A percentile compares a stretch with the other conserved stretches of the same genome.
phyloP scores from a whole-genome alignment of 2,797 vertebrate species.

The Bovichtus diacanthus region DNA sequence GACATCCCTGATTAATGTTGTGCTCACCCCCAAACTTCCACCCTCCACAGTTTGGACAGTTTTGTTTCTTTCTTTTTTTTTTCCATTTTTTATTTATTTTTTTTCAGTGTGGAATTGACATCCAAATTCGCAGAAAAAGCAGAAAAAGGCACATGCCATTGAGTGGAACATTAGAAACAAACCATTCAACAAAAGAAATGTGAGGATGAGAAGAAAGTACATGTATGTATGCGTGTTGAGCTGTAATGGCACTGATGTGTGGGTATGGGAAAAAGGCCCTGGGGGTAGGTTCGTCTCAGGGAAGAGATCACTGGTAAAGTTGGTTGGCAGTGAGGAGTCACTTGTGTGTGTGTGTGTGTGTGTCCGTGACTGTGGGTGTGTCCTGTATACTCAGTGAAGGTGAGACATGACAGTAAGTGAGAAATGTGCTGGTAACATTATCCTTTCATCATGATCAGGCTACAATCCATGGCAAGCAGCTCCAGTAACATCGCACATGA shows the following conservation, averaged over 20 bases:
- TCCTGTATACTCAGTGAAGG: slow-evolving; percentile 75
- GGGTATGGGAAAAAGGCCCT: slow-evolving; percentile 40
- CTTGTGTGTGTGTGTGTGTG: slow-evolving; percentile 52
- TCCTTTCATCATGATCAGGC: slow-evolving; percentile 83
- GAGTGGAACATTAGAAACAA: slow-evolving; percentile 82
- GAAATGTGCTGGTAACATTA: slow-evolving; percentile 87
- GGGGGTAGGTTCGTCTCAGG: slow-evolving; percentile 44
- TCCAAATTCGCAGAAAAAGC: slow-evolving; percentile 85
- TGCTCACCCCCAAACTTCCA: slow-evolving; percentile 69
- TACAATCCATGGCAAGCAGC: slow-evolving; percentile 84
- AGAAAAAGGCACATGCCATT: slow-evolving; percentile 90
- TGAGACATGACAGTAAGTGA: slow-evolving; percentile 80
- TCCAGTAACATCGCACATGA: slow-evolving; percentile 84
- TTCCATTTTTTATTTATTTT: not conserved
- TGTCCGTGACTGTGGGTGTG: slow-evolving; percentile 62
- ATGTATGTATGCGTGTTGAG: slow-evolving; percentile 67
- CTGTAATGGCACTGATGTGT: slow-evolving; percentile 81
- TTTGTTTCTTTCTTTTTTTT: slow-evolving; percentile 20
- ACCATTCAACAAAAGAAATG: slow-evolving; percentile 70
- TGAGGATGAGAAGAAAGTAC: slow-evolving; percentile 72
- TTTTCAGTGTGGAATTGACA: slow-evolving; percentile 77
- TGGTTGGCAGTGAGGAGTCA: slow-evolving; percentile 70
- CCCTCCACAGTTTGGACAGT: slow-evolving; percentile 64
- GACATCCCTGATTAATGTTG: slow-evolving; percentile 84
- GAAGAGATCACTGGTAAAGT: slow-evolving; percentile 62